Evolutionary conservation across 2,888 invertebrate species (phyloP), one percentile per base, ranked within the genome.

Genomic region (Drosophila barbarae): DNA sequence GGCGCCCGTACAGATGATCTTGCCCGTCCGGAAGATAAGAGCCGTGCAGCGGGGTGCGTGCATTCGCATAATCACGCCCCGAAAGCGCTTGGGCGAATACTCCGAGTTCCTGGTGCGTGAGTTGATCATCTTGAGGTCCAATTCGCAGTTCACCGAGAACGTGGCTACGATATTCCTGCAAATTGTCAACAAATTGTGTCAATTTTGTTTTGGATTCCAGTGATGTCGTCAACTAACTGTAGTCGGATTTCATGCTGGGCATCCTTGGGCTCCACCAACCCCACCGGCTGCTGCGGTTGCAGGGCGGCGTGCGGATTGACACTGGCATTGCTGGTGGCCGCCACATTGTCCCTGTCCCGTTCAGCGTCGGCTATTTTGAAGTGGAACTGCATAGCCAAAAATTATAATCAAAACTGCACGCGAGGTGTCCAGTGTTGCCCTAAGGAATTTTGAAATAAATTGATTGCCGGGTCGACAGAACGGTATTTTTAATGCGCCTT

Each of bases 51-150:
- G 91, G 0, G 96, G 96, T 71, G 94, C 94, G 53, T 94, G 90
- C 87, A 96, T 93, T 85, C 95, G 92, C 95, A 96, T 95, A 0
- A 96, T 93, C 15, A 96, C 93, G 12, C 95, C 96, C 83, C 94
- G 94, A 86, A 96, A 96, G 73, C 95, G 91, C 7, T 93, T 92
- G 9, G 96, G 96, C 84, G 95, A 95, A 79, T 95, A 96, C 88
- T 96, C 96, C 0, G 95, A 94, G 88, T 94, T 95, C 71, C 96
- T 91, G 5, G 95, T 95, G 53, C 94, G 92, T 68, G 93, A 93
- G 86, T 95, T 95, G 59, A 96, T 95, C 64, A 92, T 92, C 78
- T 93, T 91, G 35, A 96, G 90, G 84, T 94, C 92, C 59, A 96
- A 88, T 85, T 93, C 92, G 86, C 94, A 94, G 18, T 93, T 93